Conservation (phyloP, 2,113 vertebrate genomes). For the Acanthisitta chloris region DNA sequence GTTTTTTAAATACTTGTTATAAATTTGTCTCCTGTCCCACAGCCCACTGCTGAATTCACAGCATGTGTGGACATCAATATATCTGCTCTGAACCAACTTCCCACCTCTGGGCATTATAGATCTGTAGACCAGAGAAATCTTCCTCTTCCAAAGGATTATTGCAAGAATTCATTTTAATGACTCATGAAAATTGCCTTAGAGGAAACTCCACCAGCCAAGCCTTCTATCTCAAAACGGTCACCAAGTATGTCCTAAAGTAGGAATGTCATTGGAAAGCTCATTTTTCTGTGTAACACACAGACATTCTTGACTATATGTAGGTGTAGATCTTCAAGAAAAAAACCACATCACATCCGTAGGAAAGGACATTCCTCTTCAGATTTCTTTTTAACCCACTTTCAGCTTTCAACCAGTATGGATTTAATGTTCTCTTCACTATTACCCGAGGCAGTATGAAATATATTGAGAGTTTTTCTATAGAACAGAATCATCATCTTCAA, state of each 20-base stretch:
- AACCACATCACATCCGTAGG: background rate
- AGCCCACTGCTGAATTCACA: background rate
- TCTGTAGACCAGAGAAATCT: background rate
- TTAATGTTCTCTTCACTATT: background rate
- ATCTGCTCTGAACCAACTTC: background rate
- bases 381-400: background rate
- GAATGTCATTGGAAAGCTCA: background rate
- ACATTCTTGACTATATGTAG: background rate
- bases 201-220: background rate
- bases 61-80: background rate
- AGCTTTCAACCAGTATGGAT: background rate
- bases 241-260: background rate
- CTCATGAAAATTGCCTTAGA: background rate
- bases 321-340: background rate
- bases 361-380: background rate
- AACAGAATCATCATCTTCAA: background rate
- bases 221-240: background rate
- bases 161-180: background rate
- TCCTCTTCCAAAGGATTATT: background rate
- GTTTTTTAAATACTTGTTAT: background rate
- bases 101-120: background rate
- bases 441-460: background rate
- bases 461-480: background rate
- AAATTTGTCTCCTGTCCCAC: background rate
- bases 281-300: background rate